Evolutionary conservation across 2,113 vertebrate species (phyloP), one percentile per base, ranked within the genome.

Genomic region (Leptobrachium ailaonicum): DNA sequence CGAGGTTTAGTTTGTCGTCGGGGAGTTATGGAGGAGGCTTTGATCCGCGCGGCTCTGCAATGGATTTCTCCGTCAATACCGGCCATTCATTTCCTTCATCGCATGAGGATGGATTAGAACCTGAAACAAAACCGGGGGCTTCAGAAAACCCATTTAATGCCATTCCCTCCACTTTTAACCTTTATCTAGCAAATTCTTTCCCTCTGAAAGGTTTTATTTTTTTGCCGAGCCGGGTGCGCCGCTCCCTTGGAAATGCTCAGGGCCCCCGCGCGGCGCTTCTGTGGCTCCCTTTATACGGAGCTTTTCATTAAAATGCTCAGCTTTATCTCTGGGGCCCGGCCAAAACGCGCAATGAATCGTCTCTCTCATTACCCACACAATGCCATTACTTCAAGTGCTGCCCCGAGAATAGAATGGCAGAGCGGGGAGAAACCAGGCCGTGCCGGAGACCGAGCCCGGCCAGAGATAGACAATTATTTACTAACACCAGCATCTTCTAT

Each of bases 301-400:
- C 50, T 64, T 66, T 73, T 45, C 70, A 73, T 73, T 66, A 56
- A 56, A 32, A 74, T 74, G 53, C 72, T 62, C 50, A 13, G 79
- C 79, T 69, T 43, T 41, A 54, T 10, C 68, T 69, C 54, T 81
- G 79, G 79, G 79, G 13, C 54, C 79, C 64, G 14, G 69, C 71
- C 71, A 81, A 63, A 20, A 11, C 53, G 43, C 53, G 43, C 20
- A 50, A n/a, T 81, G 64, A 81, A 81, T 80, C 13, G 64, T 6
- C 54, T 66, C 79, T 68, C 71, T 80, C 78, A 74, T 80, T 69
- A 74, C 10, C 7, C 2, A 53, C 41, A 80, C 78, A 80, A 80
- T 74, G 53, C 50, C 64, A 40, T 47, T 80, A 69, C 62, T 75
- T 74, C 69, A 62, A 68, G 64, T 45, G 42, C 78, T 50, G 66